Conservation (phyloP, 2,888 invertebrate genomes). For the Apotomis turbidana region DNA sequence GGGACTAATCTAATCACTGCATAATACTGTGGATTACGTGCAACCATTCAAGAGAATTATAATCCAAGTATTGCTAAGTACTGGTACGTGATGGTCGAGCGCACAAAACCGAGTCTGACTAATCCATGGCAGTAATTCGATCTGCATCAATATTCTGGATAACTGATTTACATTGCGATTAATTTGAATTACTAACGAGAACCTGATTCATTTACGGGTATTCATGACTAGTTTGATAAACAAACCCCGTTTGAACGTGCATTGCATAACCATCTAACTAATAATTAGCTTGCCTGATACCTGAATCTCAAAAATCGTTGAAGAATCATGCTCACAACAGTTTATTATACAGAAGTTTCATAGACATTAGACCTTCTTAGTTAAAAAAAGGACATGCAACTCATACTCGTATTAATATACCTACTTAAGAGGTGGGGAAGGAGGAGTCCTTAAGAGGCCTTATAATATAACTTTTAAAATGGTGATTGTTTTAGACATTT, state of each 20-base stretch:
- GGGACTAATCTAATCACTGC: constrained; percentile 6
- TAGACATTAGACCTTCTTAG: too few relatives aligned
- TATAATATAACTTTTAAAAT: too few relatives aligned
- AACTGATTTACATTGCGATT: constrained; percentile 21
- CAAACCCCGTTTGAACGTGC: constrained; percentile 7
- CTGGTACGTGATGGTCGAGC: constrained; percentile 19
- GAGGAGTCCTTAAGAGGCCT: too few relatives aligned
- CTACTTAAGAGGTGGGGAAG: too few relatives aligned
- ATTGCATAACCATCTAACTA: not conserved
- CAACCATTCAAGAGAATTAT: constrained; percentile 4
- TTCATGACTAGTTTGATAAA: constrained; percentile 6
- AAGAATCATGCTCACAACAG: too few relatives aligned
- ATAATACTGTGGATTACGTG: constrained; percentile 16
- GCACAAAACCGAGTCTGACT: constrained; percentile 4
- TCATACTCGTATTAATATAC: too few relatives aligned
- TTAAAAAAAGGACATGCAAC: too few relatives aligned
- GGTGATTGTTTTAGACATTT: too few relatives aligned
- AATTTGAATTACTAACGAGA: constrained; percentile 17
- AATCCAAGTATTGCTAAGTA: not conserved
- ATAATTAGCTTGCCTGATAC: not conserved
- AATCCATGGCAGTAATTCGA: constrained; percentile 17
- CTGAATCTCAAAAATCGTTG: not conserved
- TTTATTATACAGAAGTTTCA: too few relatives aligned
- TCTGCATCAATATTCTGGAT: constrained; percentile 23
- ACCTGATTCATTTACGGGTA: constrained; percentile 6